These are phyloP conservation scores for Beaufortia kweichowensis DNA, from an alignment of 2,113 vertebrate genomes.

Conservation along the genomic window DNA sequence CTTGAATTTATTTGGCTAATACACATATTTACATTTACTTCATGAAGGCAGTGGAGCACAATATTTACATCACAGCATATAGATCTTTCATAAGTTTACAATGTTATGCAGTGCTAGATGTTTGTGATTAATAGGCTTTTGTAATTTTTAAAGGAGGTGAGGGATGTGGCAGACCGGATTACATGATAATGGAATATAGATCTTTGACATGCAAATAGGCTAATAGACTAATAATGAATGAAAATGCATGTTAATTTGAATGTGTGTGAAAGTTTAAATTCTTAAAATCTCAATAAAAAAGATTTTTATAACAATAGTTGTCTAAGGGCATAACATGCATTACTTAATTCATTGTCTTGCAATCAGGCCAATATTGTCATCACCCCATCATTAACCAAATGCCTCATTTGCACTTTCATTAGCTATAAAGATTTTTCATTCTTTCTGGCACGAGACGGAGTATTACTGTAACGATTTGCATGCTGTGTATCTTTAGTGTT, in stretches of 20 bases:
- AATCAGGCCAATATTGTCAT: slow-evolving; percentile 38
- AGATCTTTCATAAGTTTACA: too few species aligned
- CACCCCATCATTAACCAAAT: slow-evolving; percentile 33
- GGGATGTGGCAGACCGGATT: too few species aligned
- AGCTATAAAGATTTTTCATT: slow-evolving; percentile 37
- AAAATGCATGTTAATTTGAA: background rate
- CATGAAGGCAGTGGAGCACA: slow-evolving; percentile 53
- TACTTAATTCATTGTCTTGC: slow-evolving; percentile 32
- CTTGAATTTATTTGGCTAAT: slow-evolving; percentile 59
- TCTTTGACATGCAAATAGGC: slow-evolving; percentile 47
- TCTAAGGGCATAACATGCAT: slow-evolving; percentile 31
- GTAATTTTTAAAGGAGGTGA: too few species aligned
- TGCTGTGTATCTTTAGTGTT: slow-evolving; percentile 29
- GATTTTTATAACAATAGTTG: slow-evolving; percentile 40
- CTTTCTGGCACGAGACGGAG: slow-evolving; percentile 4
- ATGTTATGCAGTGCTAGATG: too few species aligned
- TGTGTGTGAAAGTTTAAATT: background rate
- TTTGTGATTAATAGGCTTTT: too few species aligned
- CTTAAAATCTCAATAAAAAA: slow-evolving; percentile 12
- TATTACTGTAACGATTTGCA: slow-evolving; percentile 24
- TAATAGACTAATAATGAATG: slow-evolving; percentile 40
- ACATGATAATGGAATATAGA: too few species aligned
- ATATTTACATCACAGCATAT: slow-evolving; percentile 52
- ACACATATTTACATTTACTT: slow-evolving; percentile 51
- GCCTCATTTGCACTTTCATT: slow-evolving; percentile 43